phyloP scores from a whole-genome alignment of 1,140 invertebrate genomes.

The Aplysia californica region DNA sequence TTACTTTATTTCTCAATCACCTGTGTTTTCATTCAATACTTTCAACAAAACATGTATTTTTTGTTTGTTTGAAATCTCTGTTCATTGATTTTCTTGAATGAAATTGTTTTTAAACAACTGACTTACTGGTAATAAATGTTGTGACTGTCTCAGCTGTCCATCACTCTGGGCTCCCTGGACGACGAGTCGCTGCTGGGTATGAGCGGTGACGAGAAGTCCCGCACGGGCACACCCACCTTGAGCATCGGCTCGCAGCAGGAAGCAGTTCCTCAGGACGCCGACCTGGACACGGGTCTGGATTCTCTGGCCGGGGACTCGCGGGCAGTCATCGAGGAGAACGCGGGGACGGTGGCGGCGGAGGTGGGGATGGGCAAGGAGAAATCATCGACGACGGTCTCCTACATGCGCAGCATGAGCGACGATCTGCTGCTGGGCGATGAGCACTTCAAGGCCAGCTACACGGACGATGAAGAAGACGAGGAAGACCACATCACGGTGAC shows the following conservation, averaged over 20 bases:
- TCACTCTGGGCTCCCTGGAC: slow-evolving; percentile 15
- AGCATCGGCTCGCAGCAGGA: background rate
- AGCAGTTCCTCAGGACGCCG: too few relatives aligned
- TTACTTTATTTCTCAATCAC: too few relatives aligned
- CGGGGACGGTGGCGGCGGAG: too few relatives aligned
- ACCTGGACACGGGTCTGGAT: too few relatives aligned
- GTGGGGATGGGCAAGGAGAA: background rate
- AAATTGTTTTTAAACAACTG: too few relatives aligned
- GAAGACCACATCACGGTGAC: slow-evolving; percentile 30
- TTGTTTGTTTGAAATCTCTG: too few relatives aligned
- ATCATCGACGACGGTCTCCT: background rate
- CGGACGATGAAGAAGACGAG: slow-evolving; percentile 29
- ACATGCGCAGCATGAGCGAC: slow-evolving; percentile 20
- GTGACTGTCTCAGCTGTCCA: slow-evolving; percentile 8
- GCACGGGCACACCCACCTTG: background rate
- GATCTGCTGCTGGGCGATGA: slow-evolving; percentile 14
- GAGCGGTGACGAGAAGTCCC: background rate
- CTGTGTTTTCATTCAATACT: too few relatives aligned
- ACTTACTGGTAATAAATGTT: background rate
- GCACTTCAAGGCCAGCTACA: slow-evolving; percentile 25
- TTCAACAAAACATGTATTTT: too few relatives aligned
- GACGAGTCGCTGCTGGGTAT: background rate
- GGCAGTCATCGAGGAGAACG: background rate
- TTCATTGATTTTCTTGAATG: too few relatives aligned
- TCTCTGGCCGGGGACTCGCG: background rate